Conservation (phyloP, 2,888 invertebrate species). For the Adelognathus sp. region DNA sequence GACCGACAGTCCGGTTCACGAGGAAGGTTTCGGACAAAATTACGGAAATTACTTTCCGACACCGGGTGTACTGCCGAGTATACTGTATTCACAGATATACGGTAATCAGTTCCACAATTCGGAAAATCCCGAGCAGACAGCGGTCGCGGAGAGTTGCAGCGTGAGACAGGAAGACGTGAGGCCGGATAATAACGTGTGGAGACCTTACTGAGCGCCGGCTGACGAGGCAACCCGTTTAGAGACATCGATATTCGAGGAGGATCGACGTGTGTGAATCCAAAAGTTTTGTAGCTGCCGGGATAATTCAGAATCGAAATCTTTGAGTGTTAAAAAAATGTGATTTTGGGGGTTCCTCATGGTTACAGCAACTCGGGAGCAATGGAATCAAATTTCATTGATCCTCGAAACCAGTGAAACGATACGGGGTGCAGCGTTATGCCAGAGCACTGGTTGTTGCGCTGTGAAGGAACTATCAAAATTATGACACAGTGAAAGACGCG, state of each 20-base stretch:
- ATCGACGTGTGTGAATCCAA: conserved; percentile 23
- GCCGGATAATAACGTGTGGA: conserved; percentile 79
- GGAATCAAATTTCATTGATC: too few relatives aligned
- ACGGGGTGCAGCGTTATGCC: conserved; percentile 22
- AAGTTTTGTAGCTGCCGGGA: conserved; percentile 14
- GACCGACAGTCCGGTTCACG: conserved; percentile 92
- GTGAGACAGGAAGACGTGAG: conserved; percentile 79
- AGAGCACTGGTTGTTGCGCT: conserved; percentile 11
- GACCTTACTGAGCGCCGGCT: conserved; percentile 75
- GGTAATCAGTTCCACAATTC: conserved; percentile 82
- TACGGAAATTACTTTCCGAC: conserved; percentile 86
- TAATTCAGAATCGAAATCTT: too few relatives aligned
- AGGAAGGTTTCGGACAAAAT: conserved; percentile 84
- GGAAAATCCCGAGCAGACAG: conserved; percentile 77
- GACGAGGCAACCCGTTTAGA: conserved; percentile 7
- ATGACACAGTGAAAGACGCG: conserved; percentile 7
- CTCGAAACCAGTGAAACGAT: not conserved
- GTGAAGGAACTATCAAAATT: conserved; percentile 44
- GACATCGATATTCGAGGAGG: conserved; percentile 12
- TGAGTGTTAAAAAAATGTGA: too few relatives aligned
- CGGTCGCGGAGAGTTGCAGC: conserved; percentile 76
- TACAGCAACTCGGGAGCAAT: too few relatives aligned
- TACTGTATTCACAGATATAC: conserved; percentile 92
- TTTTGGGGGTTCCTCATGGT: too few relatives aligned
- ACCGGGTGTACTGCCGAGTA: conserved; percentile 89